Conservation (phyloP, 2,113 vertebrate species). For the Nicator chloris region DNA sequence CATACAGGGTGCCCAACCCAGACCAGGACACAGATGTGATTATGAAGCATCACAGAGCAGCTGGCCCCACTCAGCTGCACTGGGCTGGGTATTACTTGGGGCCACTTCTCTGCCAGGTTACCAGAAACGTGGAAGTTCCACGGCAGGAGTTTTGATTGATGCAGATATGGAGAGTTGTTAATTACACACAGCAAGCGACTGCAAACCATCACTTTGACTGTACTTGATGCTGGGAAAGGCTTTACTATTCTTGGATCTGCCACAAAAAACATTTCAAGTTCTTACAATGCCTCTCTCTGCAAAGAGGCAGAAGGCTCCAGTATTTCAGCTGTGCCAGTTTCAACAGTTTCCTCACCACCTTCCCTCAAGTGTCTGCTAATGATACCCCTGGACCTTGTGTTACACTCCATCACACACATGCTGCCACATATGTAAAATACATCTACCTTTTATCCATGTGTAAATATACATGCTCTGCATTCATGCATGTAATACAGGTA, state of each 20-base stretch:
- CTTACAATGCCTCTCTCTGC: not conserved
- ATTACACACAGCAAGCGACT: not conserved
- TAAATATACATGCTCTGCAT: not conserved
- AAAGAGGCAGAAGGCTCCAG: not conserved
- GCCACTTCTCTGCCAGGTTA: not conserved
- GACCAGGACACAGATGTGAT: not conserved
- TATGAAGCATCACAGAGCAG: not conserved
- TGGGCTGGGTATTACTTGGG: not conserved
- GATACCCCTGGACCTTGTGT: not conserved
- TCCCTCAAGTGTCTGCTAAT: not conserved
- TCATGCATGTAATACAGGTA: not conserved
- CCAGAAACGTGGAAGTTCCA: not conserved
- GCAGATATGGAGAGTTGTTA: fast-evolving
- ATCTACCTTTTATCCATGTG: not conserved
- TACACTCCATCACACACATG: not conserved
- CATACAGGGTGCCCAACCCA: not conserved
- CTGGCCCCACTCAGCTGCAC: not conserved
- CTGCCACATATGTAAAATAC: not conserved
- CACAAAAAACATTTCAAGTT: not conserved
- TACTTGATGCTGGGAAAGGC: not conserved
- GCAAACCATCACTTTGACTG: not conserved
- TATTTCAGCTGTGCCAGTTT: not conserved
- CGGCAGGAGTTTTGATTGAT: not conserved
- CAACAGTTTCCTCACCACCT: slow-evolving; percentile 5
- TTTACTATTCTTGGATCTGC: slow-evolving; percentile 26